Percentiles rank a stretch among this genome's conserved stretches.
Conservation (phyloP, 2,888 invertebrate species). For the Clunio marinus region DNA sequence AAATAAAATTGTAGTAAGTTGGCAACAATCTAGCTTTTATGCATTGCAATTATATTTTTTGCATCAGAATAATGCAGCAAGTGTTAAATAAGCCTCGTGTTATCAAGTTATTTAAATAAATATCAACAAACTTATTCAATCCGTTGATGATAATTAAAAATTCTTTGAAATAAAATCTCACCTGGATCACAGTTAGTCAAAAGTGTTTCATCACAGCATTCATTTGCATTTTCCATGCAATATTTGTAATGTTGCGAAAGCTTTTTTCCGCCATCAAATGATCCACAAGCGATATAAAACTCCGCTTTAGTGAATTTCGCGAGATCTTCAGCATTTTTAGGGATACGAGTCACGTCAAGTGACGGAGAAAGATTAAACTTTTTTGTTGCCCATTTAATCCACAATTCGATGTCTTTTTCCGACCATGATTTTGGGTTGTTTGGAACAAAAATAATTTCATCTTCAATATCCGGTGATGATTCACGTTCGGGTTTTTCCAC, state of each 20-base stretch:
- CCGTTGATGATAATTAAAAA: not conserved
- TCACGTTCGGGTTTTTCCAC: not conserved
- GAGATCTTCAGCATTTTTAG: conserved; percentile 56
- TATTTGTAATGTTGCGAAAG: conserved; percentile 61
- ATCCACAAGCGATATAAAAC: conserved; percentile 56
- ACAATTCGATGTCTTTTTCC: conserved; percentile 28
- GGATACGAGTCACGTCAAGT: conserved; percentile 55
- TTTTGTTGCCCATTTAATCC: conserved; percentile 57
- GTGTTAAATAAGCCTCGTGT: no score
- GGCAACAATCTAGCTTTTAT: no score
- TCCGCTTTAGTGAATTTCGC: conserved; percentile 60
- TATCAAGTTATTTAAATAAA: no score
- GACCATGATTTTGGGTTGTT: conserved; percentile 29
- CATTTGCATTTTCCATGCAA: conserved; percentile 58
- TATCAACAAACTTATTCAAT: no score
- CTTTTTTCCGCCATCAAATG: conserved; percentile 53
- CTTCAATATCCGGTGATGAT: not conserved
- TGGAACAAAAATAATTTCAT: conserved; percentile 31
- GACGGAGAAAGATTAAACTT: conserved; percentile 57
- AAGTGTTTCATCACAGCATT: conserved; percentile 57
- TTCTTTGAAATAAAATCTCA: conserved; percentile 43
- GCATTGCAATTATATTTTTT: no score
- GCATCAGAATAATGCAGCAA: no score
- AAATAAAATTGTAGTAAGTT: no score
- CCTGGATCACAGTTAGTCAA: conserved; percentile 54